Evolutionary conservation across 2,888 invertebrate genomes (phyloP), one percentile per base, ranked within the genome.

Genomic region (Lobophora halterata): DNA sequence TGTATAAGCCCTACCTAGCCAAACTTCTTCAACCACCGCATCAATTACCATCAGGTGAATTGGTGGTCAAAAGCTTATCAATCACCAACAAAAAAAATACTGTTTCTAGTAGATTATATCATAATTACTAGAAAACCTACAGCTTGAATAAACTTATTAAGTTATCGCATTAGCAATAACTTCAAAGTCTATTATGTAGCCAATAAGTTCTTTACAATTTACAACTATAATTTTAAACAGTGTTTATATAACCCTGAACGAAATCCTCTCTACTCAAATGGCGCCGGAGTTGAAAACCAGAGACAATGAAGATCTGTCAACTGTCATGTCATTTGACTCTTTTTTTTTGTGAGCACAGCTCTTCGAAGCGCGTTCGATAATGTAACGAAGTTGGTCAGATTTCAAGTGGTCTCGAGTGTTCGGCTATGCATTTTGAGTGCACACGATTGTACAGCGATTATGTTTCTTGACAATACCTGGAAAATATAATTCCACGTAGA

Each of bases 401-500:
- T 40, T 36, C 31, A 41, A 42, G 42, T 42, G 31, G 19, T 19
- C 20, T 36, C 42, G 24, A 42, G 42, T 36, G 13, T 9, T 11
- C 23, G 12, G 14, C 14, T 3, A 29, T 37, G 21, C 36, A 8
- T 30, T 41, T 28, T 11, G 16, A 32, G 24, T 23, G 24, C 42
- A 19, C 8, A 27, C 14, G 16, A 32, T 19, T 23, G 24, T 36
- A 19, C 8, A 27, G 35, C 31, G 23, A 13, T 25, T 3, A 13
- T 14, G 3, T 3, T 6, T 18, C 18, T 27, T 17, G 13, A n/a
- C n/a, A n/a, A n/a, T n/a, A n/a, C 29, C 9, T 23, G 8, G 14
- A 14, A 14, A 5, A 14, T 3, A 3, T 14, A 14, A 3, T 14
- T 21, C 18, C 19, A 38, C 26, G n/a, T 16, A 26, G 9, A 29